Evolutionary conservation across 1,140 invertebrate species (phyloP), one percentile per base, ranked within the genome.

Genomic region (Goniozus legneri): DNA sequence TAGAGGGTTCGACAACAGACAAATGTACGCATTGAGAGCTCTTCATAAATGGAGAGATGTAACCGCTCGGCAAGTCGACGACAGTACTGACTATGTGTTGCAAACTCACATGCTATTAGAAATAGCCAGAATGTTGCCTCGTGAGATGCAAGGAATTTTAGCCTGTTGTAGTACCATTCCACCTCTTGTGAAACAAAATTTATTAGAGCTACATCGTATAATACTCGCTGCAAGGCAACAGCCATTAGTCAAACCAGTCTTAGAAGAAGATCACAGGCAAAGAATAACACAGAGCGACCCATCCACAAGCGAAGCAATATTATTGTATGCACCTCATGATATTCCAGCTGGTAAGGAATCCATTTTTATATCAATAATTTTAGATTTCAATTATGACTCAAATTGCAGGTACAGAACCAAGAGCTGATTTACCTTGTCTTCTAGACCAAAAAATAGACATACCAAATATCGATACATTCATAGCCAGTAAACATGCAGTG

Each of bases 91-190:
- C 83, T 98, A 93, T 69, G 87, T 98, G 21, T 71, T 99, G 44
- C 95, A 95, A 0, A 96, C 95, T 74, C 92, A 98, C 65, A 97
- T 97, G 92, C 61, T 99, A 67, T 65, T 98, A 16, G 84, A 92
- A 58, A 92, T 98, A 40, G 84, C 90, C 3, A 90, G 97, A 65
- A 81, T 82, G n/a, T 68, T 98, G 34, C 97, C 97, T 0, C 80
- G 91, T 34, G 95, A 98, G 76, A 85, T 91, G 77, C 91, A 96
- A 67, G 95, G 95, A 3, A 88, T 99, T 44, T 65, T 94, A 16
- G 92, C 94, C 0, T 95, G 92, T 60, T 98, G 95, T 69, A 92
- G 90, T 67, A 94, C 95, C 0, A 87, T 96, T 48, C 95, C 95
- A 12, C 87, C 91, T 0, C 76, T 97, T 19, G 87, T 96, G 1